Conservation (phyloP, 2,113 vertebrate species). For the Ailuropoda melanoleuca region DNA sequence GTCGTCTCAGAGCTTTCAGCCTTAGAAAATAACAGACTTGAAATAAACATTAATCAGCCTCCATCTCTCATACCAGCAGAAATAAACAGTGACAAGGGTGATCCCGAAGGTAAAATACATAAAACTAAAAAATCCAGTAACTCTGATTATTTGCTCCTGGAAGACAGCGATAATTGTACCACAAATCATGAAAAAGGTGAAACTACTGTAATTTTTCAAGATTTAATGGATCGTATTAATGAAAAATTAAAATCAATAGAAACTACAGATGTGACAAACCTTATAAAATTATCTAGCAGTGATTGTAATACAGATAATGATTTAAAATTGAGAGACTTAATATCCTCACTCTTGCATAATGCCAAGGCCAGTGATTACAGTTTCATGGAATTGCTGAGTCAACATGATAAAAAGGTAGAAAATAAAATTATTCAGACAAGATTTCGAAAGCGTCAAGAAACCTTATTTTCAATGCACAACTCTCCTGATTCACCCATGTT, state of each 20-base stretch:
- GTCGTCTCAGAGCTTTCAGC: conserved; percentile 76
- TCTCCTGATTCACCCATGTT: conserved; percentile 87
- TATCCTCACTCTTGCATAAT: conserved; percentile 92
- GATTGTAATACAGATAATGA: conserved; percentile 85
- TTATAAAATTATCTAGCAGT: conserved; percentile 81
- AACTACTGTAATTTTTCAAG: conserved; percentile 88
- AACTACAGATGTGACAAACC: conserved; percentile 86
- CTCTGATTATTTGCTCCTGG: conserved; percentile 56
- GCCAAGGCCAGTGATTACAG: conserved; percentile 91
- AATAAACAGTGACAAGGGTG: conserved; percentile 72
- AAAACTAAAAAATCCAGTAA: conserved; percentile 60
- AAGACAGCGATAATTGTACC: conserved; percentile 65
- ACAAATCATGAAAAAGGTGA: conserved; percentile 81
- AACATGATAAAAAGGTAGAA: conserved; percentile 88
- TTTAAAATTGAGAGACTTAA: conserved; percentile 91
- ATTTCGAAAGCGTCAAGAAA: conserved; percentile 91
- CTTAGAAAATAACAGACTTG: conserved; percentile 82
- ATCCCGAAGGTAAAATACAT: conserved; percentile 69
- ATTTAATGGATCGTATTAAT: conserved; percentile 93
- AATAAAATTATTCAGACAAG: conserved; percentile 92
- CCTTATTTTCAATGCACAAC: conserved; percentile 86
- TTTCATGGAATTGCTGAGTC: conserved; percentile 92
- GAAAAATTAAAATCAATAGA: conserved; percentile 94
- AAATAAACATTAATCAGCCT: conserved; percentile 84
- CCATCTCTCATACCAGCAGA: conserved; percentile 89